Evolutionary conservation across 92 coral and sea anemone genomes (phyloP), one percentile per base, ranked within the genome.

Genomic region (Epizoanthus scotinus): DNA sequence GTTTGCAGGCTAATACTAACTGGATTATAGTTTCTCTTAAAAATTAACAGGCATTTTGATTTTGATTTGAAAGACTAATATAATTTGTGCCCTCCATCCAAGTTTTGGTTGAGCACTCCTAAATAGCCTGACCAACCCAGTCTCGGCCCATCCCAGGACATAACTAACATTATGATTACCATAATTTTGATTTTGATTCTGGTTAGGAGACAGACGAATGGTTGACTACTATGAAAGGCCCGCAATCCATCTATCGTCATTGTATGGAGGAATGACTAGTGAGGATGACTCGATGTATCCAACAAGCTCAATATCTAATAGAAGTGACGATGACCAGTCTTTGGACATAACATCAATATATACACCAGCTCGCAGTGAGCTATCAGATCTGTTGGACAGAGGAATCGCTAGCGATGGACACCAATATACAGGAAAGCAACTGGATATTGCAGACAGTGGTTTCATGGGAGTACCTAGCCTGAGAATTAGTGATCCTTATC

Each of bases 211-310:
- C 42, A 68, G 13, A 8, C 1, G 17, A 53, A 52, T 71, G 78
- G 78, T 71, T 22, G 78, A 71, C 60, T 71, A 13, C 60, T 71
- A 13, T 53, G 62, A 50, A 50, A 71, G 78, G 47, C 61, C 78
- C 5, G 61, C 26, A 17, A 71, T 62, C 57, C 40, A 52, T 27
- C 47, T 71, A 17, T 71, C 61, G 27, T 50, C 63, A 13, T 14
- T 71, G 13, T 71, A 52, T 19, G 62, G 44, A 0, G 25, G 59
- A 13, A 15, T 52, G 40, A 44, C 67, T 6, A 86, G 83, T 20
- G 87, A 81, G 20, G 87, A 86, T 62, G 95, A 91, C 13, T 89
- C 95, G 6, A 26, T 86, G 50, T 57, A 86, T 49, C 95, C 95
- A 21, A 62, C 89, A 40, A 89, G 93, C 63, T 71, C 96, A 8